Evolutionary conservation across 1,140 invertebrate genomes (phyloP).

Genomic region (Tetramorium simillimum): DNA sequence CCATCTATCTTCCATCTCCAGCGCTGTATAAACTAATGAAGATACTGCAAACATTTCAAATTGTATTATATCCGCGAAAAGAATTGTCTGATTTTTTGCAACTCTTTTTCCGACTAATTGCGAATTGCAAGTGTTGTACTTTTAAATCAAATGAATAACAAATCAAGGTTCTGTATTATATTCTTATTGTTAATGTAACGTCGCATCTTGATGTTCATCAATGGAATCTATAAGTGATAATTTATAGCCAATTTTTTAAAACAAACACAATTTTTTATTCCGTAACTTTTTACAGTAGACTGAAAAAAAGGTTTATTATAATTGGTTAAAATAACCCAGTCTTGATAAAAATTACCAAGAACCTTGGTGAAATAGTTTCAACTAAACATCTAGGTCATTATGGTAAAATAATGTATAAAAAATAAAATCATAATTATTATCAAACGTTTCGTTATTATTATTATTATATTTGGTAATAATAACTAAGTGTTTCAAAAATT

Average conservation of each 20-base stretch:
- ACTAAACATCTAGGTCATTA: too few relatives aligned
- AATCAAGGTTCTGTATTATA: not conserved
- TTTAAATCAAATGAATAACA: not conserved
- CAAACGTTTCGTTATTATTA: too few relatives aligned
- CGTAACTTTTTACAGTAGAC: not conserved
- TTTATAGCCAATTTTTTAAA: not conserved
- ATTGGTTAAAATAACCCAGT: too few relatives aligned
- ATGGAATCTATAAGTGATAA: not conserved
- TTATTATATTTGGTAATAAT: too few relatives aligned
- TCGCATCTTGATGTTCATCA: not conserved
- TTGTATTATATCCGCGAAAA: not conserved
- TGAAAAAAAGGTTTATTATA: too few relatives aligned
- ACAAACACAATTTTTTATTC: not conserved
- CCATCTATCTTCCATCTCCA: conserved; percentile 5
- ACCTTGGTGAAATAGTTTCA: too few relatives aligned
- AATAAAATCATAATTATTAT: too few relatives aligned
- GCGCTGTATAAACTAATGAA: conserved; percentile 17
- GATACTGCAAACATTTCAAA: conserved; percentile 8
- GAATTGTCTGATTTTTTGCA: not conserved
- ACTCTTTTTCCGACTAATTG: not conserved
- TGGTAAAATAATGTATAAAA: too few relatives aligned
- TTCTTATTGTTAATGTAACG: not conserved
- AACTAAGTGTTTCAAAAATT: too few relatives aligned
- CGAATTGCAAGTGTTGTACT: not conserved
- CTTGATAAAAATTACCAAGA: too few relatives aligned